These are phyloP conservation scores for Dynastes tityus DNA, from an alignment of 2,888 invertebrate species.

Conservation along the genomic window DNA sequence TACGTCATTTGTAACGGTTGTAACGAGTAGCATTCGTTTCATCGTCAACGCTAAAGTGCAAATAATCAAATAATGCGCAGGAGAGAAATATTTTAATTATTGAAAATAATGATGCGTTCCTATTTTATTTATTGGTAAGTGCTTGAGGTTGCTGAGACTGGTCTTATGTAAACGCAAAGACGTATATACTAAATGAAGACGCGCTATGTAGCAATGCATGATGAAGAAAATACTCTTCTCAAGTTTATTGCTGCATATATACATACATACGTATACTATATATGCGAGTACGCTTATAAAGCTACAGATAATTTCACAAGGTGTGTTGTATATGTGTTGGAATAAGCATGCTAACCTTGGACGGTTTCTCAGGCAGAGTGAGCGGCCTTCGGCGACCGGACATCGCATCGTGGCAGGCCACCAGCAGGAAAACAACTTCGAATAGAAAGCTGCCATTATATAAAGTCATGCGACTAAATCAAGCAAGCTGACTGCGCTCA, in stretches of 20 bases:
- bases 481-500: constrained; percentile 51
- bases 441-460: constrained; percentile 54
- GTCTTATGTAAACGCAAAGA: constrained; percentile 37
- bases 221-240: constrained; percentile 40
- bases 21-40: constrained; percentile 1
- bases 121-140: constrained; percentile 34
- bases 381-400: constrained; percentile 60
- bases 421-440: constrained; percentile 52
- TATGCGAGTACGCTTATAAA: constrained; percentile 49
- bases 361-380: constrained; percentile 61
- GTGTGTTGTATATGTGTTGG: constrained; percentile 55
- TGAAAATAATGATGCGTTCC: constrained; percentile 14
- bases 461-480: constrained; percentile 54
- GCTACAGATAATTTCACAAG: constrained; percentile 54
- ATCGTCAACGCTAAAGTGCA: constrained; percentile 18
- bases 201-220: constrained; percentile 43
- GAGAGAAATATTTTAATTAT: constrained; percentile 35
- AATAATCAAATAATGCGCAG: not conserved
- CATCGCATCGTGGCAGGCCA: constrained; percentile 51
- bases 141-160: constrained; percentile 29
- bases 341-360: constrained; percentile 62
- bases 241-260: constrained; percentile 45
- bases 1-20: constrained; percentile 36
- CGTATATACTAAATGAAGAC: constrained; percentile 39
- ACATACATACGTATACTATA: constrained; percentile 27